Evolutionary conservation across 2,888 invertebrate species (phyloP).

Genomic region (Podotricha telesiphe): DNA sequence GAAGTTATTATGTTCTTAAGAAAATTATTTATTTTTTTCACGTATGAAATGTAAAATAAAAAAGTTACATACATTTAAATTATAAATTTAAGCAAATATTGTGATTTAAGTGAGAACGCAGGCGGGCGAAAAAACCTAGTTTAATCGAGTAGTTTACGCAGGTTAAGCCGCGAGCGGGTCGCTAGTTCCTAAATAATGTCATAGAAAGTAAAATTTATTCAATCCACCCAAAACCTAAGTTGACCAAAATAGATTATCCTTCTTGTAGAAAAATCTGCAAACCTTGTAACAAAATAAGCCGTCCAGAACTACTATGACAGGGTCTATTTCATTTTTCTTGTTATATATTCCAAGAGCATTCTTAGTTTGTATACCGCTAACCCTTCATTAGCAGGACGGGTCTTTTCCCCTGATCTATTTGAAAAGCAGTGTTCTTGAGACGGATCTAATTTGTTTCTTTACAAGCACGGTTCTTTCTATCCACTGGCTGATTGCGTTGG

Average conservation of each 20-base stretch:
- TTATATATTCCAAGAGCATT: slow-evolving; percentile 45
- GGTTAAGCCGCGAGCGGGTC: too few relatives aligned
- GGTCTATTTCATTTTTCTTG: slow-evolving; percentile 15
- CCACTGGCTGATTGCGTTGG: slow-evolving; percentile 66
- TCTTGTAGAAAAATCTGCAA: neutral
- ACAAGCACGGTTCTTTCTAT: slow-evolving; percentile 68
- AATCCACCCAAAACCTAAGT: neutral
- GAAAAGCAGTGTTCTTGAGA: slow-evolving; percentile 73
- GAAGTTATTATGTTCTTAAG: neutral
- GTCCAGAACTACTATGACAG: neutral
- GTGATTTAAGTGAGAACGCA: too few relatives aligned
- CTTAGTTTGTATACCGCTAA: slow-evolving; percentile 52
- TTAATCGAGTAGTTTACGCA: too few relatives aligned
- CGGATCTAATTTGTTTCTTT: slow-evolving; percentile 81
- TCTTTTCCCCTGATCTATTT: slow-evolving; percentile 65
- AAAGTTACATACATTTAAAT: too few relatives aligned
- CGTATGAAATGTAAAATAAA: too few relatives aligned
- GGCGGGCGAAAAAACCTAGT: too few relatives aligned
- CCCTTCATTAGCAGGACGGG: slow-evolving; percentile 72
- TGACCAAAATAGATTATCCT: neutral
- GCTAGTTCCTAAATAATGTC: too few relatives aligned
- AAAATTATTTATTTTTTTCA: neutral
- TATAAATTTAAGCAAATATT: too few relatives aligned
- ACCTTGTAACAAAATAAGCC: neutral
- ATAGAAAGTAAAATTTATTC: neutral